Evolutionary conservation across 2,888 invertebrate genomes (phyloP).

Genomic region (Coecobrya sp.): DNA sequence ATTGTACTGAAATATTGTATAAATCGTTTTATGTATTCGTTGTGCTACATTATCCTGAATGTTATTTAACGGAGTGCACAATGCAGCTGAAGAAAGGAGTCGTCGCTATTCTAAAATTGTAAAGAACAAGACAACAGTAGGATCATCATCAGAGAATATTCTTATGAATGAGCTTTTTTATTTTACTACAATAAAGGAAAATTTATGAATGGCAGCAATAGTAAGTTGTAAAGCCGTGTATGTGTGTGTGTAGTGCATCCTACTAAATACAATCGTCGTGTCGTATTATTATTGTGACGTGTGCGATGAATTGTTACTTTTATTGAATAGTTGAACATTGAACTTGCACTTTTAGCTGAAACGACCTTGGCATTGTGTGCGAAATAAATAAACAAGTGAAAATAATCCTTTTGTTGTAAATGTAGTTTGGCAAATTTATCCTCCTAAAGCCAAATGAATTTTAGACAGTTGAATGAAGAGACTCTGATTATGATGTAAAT

Average conservation of each 20-base stretch:
- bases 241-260: not conserved
- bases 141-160: slow-evolving; percentile 58
- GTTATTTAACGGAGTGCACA: not conserved
- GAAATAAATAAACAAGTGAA: slow-evolving; percentile 60
- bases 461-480: slow-evolving; percentile 54
- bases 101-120: slow-evolving; percentile 31
- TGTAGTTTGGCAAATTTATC: slow-evolving; percentile 51
- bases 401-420: slow-evolving; percentile 59
- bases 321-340: slow-evolving; percentile 68
- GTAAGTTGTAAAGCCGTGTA: slow-evolving; percentile 23
- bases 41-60: not conserved
- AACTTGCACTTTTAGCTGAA: slow-evolving; percentile 68
- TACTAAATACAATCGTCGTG: slow-evolving; percentile 9
- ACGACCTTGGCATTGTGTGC: slow-evolving; percentile 66
- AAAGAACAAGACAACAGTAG: slow-evolving; percentile 53
- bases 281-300: slow-evolving; percentile 38
- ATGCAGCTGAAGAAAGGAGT: not conserved
- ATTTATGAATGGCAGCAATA: slow-evolving; percentile 44
- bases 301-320: slow-evolving; percentile 60
- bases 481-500: slow-evolving; percentile 62
- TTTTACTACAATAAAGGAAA: slow-evolving; percentile 37
- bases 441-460: slow-evolving; percentile 60
- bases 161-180: slow-evolving; percentile 52
- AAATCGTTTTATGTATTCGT: not conserved
- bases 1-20: not conserved